A percentile compares a stretch with the other conserved stretches of the same genome.
phyloP scores from a whole-genome alignment of 2,888 invertebrate species.

The Callinectes sapidus region DNA sequence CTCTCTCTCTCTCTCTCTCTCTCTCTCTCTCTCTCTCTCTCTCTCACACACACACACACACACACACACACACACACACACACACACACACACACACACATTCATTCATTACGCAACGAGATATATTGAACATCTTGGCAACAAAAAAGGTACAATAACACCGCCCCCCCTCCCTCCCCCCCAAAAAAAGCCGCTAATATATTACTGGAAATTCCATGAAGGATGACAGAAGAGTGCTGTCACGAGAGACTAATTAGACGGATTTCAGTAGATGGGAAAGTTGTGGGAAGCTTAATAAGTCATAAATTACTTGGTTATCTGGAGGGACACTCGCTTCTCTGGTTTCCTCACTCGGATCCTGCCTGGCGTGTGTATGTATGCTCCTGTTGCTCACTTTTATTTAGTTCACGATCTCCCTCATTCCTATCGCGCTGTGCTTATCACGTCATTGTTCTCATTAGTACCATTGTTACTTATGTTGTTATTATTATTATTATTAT shows the following conservation, averaged over 20 bases:
- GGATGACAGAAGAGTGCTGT: background rate
- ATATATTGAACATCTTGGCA: background rate
- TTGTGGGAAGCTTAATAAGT: background rate
- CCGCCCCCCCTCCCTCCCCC: no score
- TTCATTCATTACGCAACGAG: background rate
- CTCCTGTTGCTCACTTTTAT: background rate
- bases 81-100: no score
- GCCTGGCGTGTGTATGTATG: background rate
- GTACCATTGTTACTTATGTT: no score
- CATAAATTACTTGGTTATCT: slow-evolving; percentile 1
- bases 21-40: no score
- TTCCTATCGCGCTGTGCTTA: background rate
- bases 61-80: no score
- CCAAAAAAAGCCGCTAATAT: background rate
- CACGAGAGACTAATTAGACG: background rate
- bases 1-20: no score
- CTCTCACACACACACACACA: no score
- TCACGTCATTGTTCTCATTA: no score
- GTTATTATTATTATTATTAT: no score
- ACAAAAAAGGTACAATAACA: background rate
- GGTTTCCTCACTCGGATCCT: background rate
- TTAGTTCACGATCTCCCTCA: background rate
- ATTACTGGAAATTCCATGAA: background rate
- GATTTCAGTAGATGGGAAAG: background rate
- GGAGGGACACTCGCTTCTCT: background rate